Evolutionary conservation across 2,888 invertebrate species (phyloP).

Genomic region (Drosophila dives): DNA sequence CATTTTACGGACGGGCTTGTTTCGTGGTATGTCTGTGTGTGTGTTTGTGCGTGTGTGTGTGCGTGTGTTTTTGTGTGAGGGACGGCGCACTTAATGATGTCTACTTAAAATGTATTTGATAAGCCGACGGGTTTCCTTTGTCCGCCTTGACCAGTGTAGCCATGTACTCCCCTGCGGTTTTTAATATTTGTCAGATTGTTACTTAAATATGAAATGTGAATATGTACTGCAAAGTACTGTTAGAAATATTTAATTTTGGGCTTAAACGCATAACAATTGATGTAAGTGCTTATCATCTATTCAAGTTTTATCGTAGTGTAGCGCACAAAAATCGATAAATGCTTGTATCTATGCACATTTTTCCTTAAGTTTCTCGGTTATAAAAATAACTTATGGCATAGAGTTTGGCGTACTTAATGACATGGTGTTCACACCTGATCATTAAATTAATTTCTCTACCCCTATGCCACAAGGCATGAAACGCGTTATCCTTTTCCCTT

Average conservation of each 20-base stretch:
- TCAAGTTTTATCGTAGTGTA: conserved; percentile 23
- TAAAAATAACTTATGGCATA: conserved; percentile 31
- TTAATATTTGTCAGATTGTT: conserved; percentile 44
- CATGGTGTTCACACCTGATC: conserved; percentile 42
- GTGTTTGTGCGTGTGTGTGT: background rate
- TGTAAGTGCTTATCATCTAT: background rate
- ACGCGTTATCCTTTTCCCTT: background rate
- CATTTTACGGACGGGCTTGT: conserved; percentile 28
- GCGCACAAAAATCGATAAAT: conserved; percentile 44
- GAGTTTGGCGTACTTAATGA: conserved; percentile 29
- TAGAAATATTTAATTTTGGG: background rate
- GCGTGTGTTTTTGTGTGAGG: background rate
- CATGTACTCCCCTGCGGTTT: conserved; percentile 11
- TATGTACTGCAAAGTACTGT: background rate
- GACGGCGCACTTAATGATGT: conserved; percentile 39
- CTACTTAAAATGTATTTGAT: conserved; percentile 49
- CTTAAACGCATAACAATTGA: background rate
- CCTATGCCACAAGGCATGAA: conserved; percentile 11
- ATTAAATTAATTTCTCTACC: conserved; percentile 27
- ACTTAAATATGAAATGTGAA: conserved; percentile 22
- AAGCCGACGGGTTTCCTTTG: conserved; percentile 34
- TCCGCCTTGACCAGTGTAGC: conserved; percentile 21
- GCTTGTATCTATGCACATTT: conserved; percentile 15
- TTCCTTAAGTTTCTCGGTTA: conserved; percentile 11
- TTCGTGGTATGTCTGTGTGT: background rate